Evolutionary conservation across 2,888 invertebrate species (phyloP), one percentile per base, ranked within the genome.

Genomic region (Dryadula phaetusa): DNA sequence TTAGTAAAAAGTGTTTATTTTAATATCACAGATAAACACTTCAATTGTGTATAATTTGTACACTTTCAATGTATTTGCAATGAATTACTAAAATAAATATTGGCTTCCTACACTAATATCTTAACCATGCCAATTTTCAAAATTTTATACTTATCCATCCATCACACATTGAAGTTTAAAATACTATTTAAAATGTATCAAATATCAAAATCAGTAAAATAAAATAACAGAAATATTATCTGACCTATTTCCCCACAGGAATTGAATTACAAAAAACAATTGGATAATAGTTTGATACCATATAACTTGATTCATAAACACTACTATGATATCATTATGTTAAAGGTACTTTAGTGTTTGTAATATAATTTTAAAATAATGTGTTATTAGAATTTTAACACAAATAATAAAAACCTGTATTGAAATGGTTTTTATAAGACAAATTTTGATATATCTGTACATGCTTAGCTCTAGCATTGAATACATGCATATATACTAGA

Each of bases 221-320:
- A 34, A 34, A 1, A 8, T 14, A 2, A n/a, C 7, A 22, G 22
- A 47, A 47, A 47, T 22, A 22, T 10, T 32, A 64, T 42, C 22
- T 22, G 54, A 14, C n/a, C 32, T 54, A 44, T 54, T 54, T 44
- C 46, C 54, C 63, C 22, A 64, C 54, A 54, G 63, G 63, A 46
- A 44, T 44, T 64, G 44, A 37, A 16, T 62, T 62, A 40, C 52
- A 52, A 42, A 25, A 58, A 12, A 40, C 25, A 58, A 58, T 56
- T 25, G 14, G 42, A 58, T 58, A 58, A 58, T 58, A 22, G 42
- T 2, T 42, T 16, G 0, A 12, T 22, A 58, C 42, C 25, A 42
- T 58, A 20, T 40, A 20, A 37, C 6, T 6, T 54, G 54, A 56
- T 22, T 56, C 37, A 56, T 14, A 56, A 56, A 37, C 37, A 40